Evolutionary conservation across 2,888 invertebrate genomes (phyloP).

Genomic region (Eudasyphora cyanicolor): DNA sequence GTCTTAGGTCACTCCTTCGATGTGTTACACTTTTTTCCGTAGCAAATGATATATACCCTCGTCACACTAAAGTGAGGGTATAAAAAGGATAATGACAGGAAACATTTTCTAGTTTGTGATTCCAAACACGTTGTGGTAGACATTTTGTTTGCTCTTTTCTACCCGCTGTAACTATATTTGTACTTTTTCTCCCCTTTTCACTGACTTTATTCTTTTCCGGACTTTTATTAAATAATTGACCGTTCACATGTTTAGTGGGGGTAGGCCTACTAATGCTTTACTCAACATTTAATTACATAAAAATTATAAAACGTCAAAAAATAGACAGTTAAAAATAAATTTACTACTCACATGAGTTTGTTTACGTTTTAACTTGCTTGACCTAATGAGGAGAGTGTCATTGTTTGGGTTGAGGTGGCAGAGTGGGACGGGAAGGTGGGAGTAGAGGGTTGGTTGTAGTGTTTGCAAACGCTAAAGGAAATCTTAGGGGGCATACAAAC

Average conservation of each 20-base stretch:
- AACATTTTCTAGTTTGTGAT: not conserved
- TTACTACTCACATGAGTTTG: not conserved
- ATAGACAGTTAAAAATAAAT: too few relatives aligned
- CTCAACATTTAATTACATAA: slow-evolving; percentile 1
- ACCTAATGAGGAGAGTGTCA: too few relatives aligned
- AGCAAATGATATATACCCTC: too few relatives aligned
- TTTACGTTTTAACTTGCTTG: not conserved
- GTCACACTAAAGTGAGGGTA: too few relatives aligned
- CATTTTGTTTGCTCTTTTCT: not conserved
- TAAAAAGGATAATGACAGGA: not conserved
- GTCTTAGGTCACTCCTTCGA: too few relatives aligned
- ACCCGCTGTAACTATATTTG: not conserved
- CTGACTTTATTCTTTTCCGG: too few relatives aligned
- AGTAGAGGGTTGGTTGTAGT: not conserved
- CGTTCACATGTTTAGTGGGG: not conserved
- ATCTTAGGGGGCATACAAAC: not conserved
- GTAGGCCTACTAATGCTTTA: not conserved
- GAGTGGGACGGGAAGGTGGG: not conserved
- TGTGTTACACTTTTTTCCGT: too few relatives aligned
- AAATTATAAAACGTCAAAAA: not conserved
- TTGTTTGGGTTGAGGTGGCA: not conserved
- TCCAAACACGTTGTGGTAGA: not conserved
- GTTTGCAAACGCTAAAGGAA: too few relatives aligned
- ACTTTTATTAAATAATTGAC: not conserved
- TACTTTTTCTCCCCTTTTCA: too few relatives aligned